Base-by-base conservation (phyloP, 2,797 vertebrate genomes). In the Helostoma temminkii region DNA sequence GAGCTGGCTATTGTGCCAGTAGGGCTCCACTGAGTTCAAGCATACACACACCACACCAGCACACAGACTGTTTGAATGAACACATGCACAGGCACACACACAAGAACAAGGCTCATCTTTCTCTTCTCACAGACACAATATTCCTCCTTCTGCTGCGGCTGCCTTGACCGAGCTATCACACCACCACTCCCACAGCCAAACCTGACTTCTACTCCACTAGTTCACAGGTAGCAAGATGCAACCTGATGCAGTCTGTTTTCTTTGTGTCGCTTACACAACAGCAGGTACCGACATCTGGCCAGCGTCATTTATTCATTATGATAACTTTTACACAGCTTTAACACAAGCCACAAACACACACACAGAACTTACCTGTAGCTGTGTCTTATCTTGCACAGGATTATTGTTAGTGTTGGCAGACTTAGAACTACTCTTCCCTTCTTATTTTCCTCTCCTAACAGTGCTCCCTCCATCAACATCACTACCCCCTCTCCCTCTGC, bases 1-100 rank as follows among this genome's bases (percentile, higher is more conserved):
- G 76, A 77, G 80, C 68, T 58, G 52, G 60, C 73, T 56, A 88
- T 83, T 90, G 85, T 88, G 48, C 53, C 54, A 22, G 16, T 28
- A 26, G 60, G 47, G 50, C 55, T 66, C 36, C 14, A 48, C 62
- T 52, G 56, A 68, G 34, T 36, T 34, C 65, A 76, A 6, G 15
- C 14, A 74, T 14, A 3, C 36, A 58, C 45, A 37, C 64, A 63
- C 18, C 42, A 43, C 25, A 56, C 14, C 15, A 11, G 6, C n/a
- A 25, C 26, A 48, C 24, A 68, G 39, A 62, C 39, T 19, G 18
- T 58, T 52, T 55, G 21, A 46, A 74, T 62, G 36, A 52, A 53
- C 37, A 63, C 57, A 58, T 49, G 58, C 16, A 43, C 67, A 54
- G 42, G 5, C 67, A 62, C 59, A 41, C 59, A 41, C 42, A 58